Evolutionary conservation across 2,797 vertebrate species (phyloP), one percentile per base, ranked within the genome.

Genomic region (Oreonectes daqikongensis): DNA sequence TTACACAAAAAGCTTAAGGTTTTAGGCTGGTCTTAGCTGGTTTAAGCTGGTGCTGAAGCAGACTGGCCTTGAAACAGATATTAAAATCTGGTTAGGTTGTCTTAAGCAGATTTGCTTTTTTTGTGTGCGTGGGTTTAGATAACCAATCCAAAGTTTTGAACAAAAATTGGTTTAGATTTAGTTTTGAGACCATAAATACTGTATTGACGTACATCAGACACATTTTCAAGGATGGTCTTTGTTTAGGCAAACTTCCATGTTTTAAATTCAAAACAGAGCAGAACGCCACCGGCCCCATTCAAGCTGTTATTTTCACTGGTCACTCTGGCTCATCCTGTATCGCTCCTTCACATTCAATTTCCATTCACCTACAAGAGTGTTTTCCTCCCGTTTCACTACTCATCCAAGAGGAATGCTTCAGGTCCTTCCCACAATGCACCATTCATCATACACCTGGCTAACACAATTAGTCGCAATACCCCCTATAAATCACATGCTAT

Each of bases 401-500:
- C 50, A 77, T 73, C 59, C 77, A 61, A 17, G 20, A 46, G 38
- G 48, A 57, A 52, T 24, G 71, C 60, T 82, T 72, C 69, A 72
- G 83, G 67, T 82, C 61, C 65, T 69, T 79, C 80, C 82, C 71
- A 79, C 79, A 73, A 80, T 84, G 64, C 70, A 78, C 66, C 69
- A 82, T 84, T 82, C 65, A 81, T 79, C 83, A 84, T 63, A 66
- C 48, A 63, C 60, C 69, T 61, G 72, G 68, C 74, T 75, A 61
- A 80, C 77, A 79, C 67, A 84, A 84, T 84, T 84, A 82, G 75
- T 22, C n/a, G 52, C 64, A 52, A 17, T 69, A 61, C 30, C 42
- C 3, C 24, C 66, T 69, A 82, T 84, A 82, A 84, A 82, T 84
- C 80, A 84, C 67, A 24, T 74, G 38, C 42, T 59, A 76, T 72